Evolutionary conservation across 2,113 vertebrate genomes (phyloP), one percentile per base, ranked within the genome.

Genomic region (Turnix velox): DNA sequence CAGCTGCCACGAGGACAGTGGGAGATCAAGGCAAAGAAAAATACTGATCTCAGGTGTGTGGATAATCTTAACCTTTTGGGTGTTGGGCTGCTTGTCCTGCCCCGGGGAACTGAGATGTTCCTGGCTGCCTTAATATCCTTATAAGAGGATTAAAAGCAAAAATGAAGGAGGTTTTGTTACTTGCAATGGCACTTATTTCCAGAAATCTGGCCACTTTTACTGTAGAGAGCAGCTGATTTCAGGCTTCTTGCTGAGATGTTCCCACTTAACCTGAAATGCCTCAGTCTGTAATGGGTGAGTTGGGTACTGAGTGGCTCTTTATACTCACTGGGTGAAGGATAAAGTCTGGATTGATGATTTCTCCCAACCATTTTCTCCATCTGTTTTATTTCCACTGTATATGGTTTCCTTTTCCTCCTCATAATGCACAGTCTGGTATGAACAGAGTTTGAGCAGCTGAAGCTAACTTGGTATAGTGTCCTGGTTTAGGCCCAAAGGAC

Each of bases 91-190:
- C 16, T 82, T n/a, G 4, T 83, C n/a, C 35, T 73, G 62, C 42
- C 30, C 20, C 14, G 33, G 49, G 66, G 65, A 92, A 42, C 61
- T 16, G 37, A 61, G 57, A 17, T 78, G 12, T 59, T 67, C 31
- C 48, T 88, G 61, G 22, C 16, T 87, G n/a, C 30, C 6, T 68
- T 79, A 69, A 61, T 35, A 68, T 69, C 31, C 31, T 81, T 87
- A n/a, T 43, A 91, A 93, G 66, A 85, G 30, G 42, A 84, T 68
- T 92, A 85, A 91, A 93, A 79, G 80, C 54, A 79, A 57, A 84
- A 91, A 73, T 9, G 2, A 65, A n/a, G 20, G 55, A 58, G 37
- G 8, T 84, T 15, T 42, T 87, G 62, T 43, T 61, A 52, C 40
- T 8, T 7, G 11, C 51, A 83, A 35, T 66, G 52, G 67, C 5